These are phyloP conservation scores for Odontomyia ornata DNA, from an alignment of 2,888 invertebrate genomes.

Conservation along the genomic window DNA sequence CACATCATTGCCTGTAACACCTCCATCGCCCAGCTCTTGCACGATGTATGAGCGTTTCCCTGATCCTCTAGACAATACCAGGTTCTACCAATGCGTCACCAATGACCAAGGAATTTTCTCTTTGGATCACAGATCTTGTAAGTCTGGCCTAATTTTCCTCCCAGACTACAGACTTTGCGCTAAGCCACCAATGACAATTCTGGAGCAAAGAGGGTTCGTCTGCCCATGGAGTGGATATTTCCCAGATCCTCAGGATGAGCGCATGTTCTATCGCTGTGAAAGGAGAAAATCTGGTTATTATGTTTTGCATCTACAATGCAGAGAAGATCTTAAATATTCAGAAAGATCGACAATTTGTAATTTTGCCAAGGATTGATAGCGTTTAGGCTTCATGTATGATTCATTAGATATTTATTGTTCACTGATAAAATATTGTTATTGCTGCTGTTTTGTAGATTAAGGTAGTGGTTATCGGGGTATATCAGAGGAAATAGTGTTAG, in stretches of 20 bases:
- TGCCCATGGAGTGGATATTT: conserved; percentile 15
- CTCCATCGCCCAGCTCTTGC: neutral
- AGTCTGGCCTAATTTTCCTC: neutral
- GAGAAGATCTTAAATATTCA: conserved; percentile 3
- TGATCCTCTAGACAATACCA: conserved; percentile 17
- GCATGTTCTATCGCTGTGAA: conserved; percentile 33
- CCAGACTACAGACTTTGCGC: conserved; percentile 28
- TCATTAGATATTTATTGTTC: too few species aligned
- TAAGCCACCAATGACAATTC: neutral
- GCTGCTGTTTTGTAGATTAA: too few species aligned
- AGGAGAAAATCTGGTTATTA: neutral
- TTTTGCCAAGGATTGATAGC: neutral
- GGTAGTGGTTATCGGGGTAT: too few species aligned
- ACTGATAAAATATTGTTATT: too few species aligned
- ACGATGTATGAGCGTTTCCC: conserved; percentile 29
- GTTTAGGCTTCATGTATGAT: neutral
- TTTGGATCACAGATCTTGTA: conserved; percentile 18
- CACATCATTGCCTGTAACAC: neutral
- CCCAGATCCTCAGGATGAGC: neutral
- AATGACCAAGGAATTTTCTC: neutral
- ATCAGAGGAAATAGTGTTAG: too few species aligned
- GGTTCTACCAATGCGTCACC: conserved; percentile 31
- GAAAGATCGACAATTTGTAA: neutral
- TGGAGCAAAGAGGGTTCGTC: neutral
- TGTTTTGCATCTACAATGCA: conserved; percentile 9